Conservation (phyloP, 2,797 vertebrate species). For the Synanceia verrucosa region DNA sequence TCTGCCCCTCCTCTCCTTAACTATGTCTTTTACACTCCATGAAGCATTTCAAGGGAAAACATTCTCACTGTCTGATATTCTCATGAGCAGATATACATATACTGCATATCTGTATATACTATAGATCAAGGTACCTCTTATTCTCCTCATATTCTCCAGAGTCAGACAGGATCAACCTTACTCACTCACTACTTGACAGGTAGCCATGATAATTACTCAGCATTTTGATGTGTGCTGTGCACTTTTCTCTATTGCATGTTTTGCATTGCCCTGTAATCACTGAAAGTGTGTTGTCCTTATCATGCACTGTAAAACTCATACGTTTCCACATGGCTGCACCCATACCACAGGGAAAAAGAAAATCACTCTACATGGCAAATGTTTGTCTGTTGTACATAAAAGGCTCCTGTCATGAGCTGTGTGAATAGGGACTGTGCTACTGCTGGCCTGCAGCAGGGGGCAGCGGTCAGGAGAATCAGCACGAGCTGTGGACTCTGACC, state of each 20-base stretch:
- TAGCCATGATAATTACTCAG: constrained; percentile 9
- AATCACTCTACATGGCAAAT: neutral
- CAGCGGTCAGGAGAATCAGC: constrained; percentile 55
- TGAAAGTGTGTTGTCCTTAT: neutral
- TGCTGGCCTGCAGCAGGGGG: constrained; percentile 72
- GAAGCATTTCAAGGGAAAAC: constrained; percentile 58
- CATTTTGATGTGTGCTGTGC: neutral
- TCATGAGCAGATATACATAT: constrained; percentile 50
- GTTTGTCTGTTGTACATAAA: neutral
- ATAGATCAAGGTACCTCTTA: constrained; percentile 16
- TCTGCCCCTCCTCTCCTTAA: constrained; percentile 55
- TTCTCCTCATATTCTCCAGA: neutral
- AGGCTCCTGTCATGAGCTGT: constrained; percentile 16
- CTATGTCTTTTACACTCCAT: constrained; percentile 41
- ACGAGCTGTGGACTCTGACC: constrained; percentile 64
- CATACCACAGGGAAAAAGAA: neutral
- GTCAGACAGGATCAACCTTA: neutral
- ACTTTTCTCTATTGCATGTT: neutral
- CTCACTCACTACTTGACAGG: neutral
- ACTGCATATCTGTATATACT: too few species aligned
- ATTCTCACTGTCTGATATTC: constrained; percentile 44
- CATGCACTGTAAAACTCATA: neutral
- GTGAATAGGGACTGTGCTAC: constrained; percentile 45
- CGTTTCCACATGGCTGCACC: neutral
- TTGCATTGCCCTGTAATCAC: neutral